Base-by-base conservation (phyloP, 2,797 vertebrate genomes). In the Synaphobranchus kaupii region DNA sequence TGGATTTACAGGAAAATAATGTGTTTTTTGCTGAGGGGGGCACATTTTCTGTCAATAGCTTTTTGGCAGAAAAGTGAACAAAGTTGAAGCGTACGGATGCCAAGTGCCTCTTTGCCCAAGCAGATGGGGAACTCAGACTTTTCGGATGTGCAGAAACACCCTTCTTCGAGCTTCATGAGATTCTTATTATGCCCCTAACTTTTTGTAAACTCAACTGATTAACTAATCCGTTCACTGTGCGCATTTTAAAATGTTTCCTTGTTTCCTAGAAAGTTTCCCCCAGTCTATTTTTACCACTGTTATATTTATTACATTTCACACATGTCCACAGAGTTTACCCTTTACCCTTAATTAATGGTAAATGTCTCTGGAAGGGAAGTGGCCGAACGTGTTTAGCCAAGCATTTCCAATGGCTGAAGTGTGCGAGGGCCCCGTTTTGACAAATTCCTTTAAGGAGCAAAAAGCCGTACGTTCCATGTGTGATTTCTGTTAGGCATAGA, bases 281-380 rank as follows among this genome's bases (percentile, higher is more conserved):
- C 95, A 95, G 94, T 96, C 1, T 73, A 96, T 96, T 95, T 96
- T 96, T 96, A 95, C 87, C 87, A 92, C 92, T 80, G 94, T 94
- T 94, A 94, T 96, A 95, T 96, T 96, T 96, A 96, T 94, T 96
- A 96, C 95, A 96, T 83, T 89, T 93, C 87, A 88, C 92, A 94
- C 89, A 80, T 94, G 93, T 96, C 95, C 95, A 95, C 91, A 89
- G 96, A 95, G 95, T 93, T 81, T 56, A 90, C 92, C 47, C 87
- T 90, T 91, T 56, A 90, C 92, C 47, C 87, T 90, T 91, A 95
- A 94, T 95, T 95, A 95, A 94, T 93, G 91, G 92, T 95, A 95
- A 95, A 95, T 91, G 93, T 94, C 95, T 95, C 94, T 95, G 91
- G 93, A 94, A 96, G 95, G 95, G 93, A 90, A 94, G 92, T 13